A percentile compares a stretch with the other conserved stretches of the same genome.
These are phyloP conservation scores for Dryobates pubescens DNA, from an alignment of 2,797 vertebrate genomes.

Conservation along the genomic window DNA sequence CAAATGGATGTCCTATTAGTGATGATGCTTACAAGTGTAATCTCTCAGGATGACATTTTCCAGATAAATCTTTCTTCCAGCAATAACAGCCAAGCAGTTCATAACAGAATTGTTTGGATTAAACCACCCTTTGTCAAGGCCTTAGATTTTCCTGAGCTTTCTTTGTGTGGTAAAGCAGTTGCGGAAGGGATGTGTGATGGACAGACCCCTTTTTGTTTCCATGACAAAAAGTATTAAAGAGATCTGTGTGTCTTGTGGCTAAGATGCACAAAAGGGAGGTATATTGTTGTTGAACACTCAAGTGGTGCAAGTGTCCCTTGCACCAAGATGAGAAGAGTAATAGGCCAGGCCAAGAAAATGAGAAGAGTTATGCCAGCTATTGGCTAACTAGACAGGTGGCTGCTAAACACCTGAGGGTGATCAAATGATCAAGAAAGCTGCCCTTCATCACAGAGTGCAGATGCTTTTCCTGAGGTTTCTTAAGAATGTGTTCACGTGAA, in stretches of 20 bases:
- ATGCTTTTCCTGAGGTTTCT: background rate
- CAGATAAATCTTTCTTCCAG: conserved; percentile 1
- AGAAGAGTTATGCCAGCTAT: background rate
- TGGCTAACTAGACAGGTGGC: background rate
- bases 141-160: background rate
- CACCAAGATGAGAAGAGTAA: background rate
- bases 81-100: background rate
- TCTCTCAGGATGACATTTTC: conserved; percentile 10
- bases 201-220: background rate
- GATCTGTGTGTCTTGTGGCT: background rate
- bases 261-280: background rate
- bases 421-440: background rate
- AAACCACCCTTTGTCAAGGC: background rate
- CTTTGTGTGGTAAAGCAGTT: background rate
- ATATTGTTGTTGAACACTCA: background rate
- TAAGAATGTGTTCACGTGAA: background rate
- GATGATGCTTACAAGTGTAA: background rate
- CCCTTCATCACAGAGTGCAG: background rate
- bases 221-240: background rate
- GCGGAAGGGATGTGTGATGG: background rate
- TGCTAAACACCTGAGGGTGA: background rate
- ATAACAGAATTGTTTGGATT: background rate
- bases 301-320: background rate
- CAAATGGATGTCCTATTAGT: conserved; percentile 10
- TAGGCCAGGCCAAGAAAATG: background rate